phyloP scores from a whole-genome alignment of 2,888 invertebrate species.

The Sinotaia quadrata region DNA sequence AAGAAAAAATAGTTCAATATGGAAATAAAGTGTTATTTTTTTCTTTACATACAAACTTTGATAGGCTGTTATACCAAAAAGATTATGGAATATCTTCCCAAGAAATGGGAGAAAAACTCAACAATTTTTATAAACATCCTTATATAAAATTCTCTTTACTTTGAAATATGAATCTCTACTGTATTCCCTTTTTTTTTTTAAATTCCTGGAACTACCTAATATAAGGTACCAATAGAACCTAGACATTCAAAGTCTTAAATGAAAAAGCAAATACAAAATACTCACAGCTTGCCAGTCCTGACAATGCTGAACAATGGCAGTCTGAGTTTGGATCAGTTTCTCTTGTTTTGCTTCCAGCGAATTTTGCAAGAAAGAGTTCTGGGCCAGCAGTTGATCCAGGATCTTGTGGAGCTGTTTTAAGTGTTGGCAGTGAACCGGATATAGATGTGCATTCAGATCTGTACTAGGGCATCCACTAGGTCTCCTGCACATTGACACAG shows the following conservation, averaged over 20 bases:
- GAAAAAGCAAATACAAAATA: not conserved
- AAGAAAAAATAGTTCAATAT: not conserved
- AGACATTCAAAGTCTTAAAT: not conserved
- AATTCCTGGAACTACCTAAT: no score
- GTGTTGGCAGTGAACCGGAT: constrained; percentile 10
- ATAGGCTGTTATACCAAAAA: not conserved
- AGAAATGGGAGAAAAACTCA: no score
- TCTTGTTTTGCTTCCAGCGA: constrained; percentile 5
- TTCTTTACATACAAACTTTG: no score
- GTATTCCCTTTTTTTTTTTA: no score
- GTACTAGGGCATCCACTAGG: constrained; percentile 16
- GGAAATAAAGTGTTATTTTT: not conserved
- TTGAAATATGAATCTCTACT: no score
- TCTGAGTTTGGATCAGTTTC: not conserved
- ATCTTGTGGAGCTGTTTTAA: constrained; percentile 20
- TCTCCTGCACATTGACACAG: constrained; percentile 5
- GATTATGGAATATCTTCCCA: not conserved
- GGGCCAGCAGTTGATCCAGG: constrained; percentile 21
- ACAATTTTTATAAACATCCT: not conserved
- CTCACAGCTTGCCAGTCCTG: constrained; percentile 9
- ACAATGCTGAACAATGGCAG: constrained; percentile 1
- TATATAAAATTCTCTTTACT: not conserved
- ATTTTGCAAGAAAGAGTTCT: constrained; percentile 10
- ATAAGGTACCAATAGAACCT: no score
- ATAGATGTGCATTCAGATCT: constrained; percentile 6